Conservation (phyloP, 2,888 invertebrate genomes). For the Ophraella communa region DNA sequence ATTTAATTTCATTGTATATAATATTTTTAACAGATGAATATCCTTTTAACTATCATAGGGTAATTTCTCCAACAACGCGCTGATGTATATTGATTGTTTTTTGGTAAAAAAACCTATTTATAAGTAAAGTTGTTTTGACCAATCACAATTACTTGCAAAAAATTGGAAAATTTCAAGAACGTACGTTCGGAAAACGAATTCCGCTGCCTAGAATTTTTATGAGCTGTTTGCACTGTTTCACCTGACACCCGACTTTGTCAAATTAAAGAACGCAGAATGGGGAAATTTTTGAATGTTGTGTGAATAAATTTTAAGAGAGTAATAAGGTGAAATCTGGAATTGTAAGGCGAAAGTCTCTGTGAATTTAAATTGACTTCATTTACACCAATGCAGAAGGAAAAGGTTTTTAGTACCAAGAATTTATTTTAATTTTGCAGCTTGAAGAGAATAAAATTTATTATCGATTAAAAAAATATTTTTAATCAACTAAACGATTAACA, state of each 20-base stretch:
- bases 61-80: too few species aligned
- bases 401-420: conserved; percentile 9
- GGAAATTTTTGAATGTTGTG: conserved; percentile 32
- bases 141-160: too few species aligned
- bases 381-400: conserved; percentile 22
- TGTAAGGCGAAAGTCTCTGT: conserved; percentile 29
- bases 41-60: too few species aligned
- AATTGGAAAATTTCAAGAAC: not conserved
- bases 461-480: too few species aligned
- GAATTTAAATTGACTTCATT: conserved; percentile 39
- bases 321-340: conserved; percentile 35
- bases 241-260: conserved; percentile 1
- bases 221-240: not conserved
- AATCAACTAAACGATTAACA: too few species aligned
- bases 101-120: too few species aligned
- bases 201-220: not conserved
- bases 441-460: too few species aligned
- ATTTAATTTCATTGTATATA: too few species aligned
- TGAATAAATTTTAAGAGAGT: conserved; percentile 34
- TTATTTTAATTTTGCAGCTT: too few species aligned
- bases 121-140: too few species aligned
- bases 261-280: conserved; percentile 10
- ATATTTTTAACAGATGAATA: too few species aligned
- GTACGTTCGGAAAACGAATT: not conserved
- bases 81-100: too few species aligned